Percentiles rank a stretch among this genome's conserved stretches.
phyloP scores from a whole-genome alignment of 2,797 vertebrate genomes.

The Coregonus suidteri region DNA sequence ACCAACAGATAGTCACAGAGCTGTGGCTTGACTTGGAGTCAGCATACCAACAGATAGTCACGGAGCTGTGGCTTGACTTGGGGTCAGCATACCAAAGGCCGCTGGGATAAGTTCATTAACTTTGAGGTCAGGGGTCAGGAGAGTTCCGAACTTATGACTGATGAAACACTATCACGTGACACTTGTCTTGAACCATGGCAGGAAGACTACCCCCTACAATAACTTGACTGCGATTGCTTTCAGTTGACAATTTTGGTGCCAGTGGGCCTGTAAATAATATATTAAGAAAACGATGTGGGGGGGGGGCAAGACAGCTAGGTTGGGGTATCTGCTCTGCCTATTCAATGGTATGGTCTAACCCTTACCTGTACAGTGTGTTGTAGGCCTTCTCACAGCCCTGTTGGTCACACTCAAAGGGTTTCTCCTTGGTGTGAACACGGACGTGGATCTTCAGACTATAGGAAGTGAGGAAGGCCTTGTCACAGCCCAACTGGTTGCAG shows the following conservation, averaged over 20 bases:
- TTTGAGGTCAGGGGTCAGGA: neutral
- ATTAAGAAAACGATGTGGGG: neutral
- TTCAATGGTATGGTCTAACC: neutral
- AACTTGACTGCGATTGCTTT: neutral
- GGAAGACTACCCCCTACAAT: neutral
- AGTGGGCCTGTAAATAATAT: neutral
- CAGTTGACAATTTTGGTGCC: neutral
- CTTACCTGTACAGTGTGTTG: slow-evolving; percentile 94
- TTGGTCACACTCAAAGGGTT: slow-evolving; percentile 97
- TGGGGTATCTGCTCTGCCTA: neutral
- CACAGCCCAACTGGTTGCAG: slow-evolving; percentile 97
- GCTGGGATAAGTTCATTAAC: neutral
- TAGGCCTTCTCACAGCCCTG: slow-evolving; percentile 98
- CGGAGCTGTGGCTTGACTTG: neutral
- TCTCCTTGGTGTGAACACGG: slow-evolving; percentile 98
- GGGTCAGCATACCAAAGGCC: neutral
- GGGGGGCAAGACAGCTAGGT: neutral
- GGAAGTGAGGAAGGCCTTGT: slow-evolving; percentile 98
- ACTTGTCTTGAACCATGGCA: neutral
- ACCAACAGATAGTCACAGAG: neutral
- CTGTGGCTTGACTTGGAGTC: neutral
- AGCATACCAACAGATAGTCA: neutral
- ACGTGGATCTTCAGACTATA: slow-evolving; percentile 99
- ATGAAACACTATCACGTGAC: neutral
- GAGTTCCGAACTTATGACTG: no score